phyloP scores from a whole-genome alignment of 2,797 vertebrate genomes.

The Hydrolagus colliei region DNA sequence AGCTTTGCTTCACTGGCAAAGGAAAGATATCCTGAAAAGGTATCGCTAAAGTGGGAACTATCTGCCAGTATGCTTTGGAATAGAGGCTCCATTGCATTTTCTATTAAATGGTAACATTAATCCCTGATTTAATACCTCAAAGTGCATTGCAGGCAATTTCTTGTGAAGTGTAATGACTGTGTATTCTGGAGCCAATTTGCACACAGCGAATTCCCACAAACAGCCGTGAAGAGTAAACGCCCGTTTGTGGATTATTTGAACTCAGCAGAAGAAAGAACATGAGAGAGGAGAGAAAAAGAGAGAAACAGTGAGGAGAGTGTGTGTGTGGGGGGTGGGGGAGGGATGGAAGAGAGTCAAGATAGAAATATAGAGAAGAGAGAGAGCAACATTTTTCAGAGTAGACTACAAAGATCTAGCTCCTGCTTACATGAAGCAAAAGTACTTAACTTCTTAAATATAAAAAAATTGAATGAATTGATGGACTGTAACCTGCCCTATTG shows the following conservation, averaged over 20 bases:
- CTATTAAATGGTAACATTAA: too few species aligned
- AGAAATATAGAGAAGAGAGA: neutral
- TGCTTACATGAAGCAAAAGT: neutral
- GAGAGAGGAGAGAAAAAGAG: too few species aligned
- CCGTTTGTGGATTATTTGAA: too few species aligned
- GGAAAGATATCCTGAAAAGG: neutral
- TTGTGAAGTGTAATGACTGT: too few species aligned
- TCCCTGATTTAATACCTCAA: too few species aligned
- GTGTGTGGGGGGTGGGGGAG: too few species aligned
- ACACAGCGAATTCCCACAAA: too few species aligned
- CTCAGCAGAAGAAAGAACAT: too few species aligned
- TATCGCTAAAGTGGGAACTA: neutral
- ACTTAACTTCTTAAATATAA: slow-evolving; percentile 12
- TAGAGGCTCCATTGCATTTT: neutral
- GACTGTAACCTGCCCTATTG: neutral
- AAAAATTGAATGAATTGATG: neutral
- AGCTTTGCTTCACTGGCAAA: neutral
- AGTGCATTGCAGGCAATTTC: too few species aligned
- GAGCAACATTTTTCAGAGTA: neutral
- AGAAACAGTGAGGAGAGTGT: too few species aligned
- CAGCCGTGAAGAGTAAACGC: too few species aligned
- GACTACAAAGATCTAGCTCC: neutral
- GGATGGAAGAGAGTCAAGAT: neutral
- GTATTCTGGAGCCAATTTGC: too few species aligned
- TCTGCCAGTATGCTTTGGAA: neutral